Evolutionary conservation across 1,140 invertebrate species (phyloP), one percentile per base, ranked within the genome.

Genomic region (Coelopa frigida): DNA sequence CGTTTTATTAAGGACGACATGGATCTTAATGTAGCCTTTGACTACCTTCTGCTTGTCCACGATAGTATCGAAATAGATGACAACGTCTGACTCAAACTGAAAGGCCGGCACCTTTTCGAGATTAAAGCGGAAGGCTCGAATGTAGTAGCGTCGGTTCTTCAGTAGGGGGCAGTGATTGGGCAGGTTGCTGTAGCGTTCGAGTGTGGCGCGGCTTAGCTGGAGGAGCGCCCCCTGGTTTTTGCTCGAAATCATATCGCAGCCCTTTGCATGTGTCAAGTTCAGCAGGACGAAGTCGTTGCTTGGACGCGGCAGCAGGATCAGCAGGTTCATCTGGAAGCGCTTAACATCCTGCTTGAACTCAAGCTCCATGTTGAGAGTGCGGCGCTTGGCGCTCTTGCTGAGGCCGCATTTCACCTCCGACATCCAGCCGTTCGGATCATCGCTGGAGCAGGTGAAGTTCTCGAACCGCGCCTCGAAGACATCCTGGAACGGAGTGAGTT

Each of bases 161-260:
- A 45, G 31, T 31, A 47, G 48, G 12, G 49, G 52, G 42, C 50
- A 57, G 3, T 45, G 52, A 27, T 49, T 45, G n/a, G 49, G 55
- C 0, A 52, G 18, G 33, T 57, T 54, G 15, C 44, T 57, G 7
- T 45, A 51, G 3, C 32, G 32, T 12, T 55, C 45, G 44, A 55
- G 48, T 7, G 52, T 44, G 26, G 46, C 40, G 23, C 53, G 53
- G 22, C 55, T 55, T 42, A 57, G 22, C 15, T 57, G 43, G 20
- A 53, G 49, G 7, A 58, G 50, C 14, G 44, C 35, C 37, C 57
- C 52, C 39, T 57, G 55, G 20, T 57, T 57, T 29, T 52, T 52
- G 14, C 54, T 57, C n/a, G 48, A 50, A 7, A 55, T 50, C 46
- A 58, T 20, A 23, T 41, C 47, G 31, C 51, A 58, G 1, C 51